These are phyloP conservation scores for sheep (Ovis aries) DNA, from an alignment of 2,113 vertebrate genomes.

Conservation along the genomic window ARS-UI_Ramb_v3.0 NC_056069.1:57254001-57254500, in stretches of 20 bases:
- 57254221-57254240: neutral
- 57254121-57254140: neutral
- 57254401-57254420: neutral
- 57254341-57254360: neutral
- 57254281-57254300: neutral
- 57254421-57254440: accelerated
- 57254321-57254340: neutral
- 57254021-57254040: neutral
- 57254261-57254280: neutral
- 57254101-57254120: neutral
- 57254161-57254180: neutral
- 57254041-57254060: neutral
- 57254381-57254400: accelerated
- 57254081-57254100: neutral
- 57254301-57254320: neutral
- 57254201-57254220: neutral
- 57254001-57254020: neutral
- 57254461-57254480: neutral
- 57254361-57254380: neutral
- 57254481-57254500: neutral
- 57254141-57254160: neutral
- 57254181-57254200: neutral
- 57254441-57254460: neutral
- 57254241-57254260: neutral
- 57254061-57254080: neutral